Evolutionary conservation across 1,140 invertebrate species (phyloP).

Genomic region (Helicoverpa zea): DNA sequence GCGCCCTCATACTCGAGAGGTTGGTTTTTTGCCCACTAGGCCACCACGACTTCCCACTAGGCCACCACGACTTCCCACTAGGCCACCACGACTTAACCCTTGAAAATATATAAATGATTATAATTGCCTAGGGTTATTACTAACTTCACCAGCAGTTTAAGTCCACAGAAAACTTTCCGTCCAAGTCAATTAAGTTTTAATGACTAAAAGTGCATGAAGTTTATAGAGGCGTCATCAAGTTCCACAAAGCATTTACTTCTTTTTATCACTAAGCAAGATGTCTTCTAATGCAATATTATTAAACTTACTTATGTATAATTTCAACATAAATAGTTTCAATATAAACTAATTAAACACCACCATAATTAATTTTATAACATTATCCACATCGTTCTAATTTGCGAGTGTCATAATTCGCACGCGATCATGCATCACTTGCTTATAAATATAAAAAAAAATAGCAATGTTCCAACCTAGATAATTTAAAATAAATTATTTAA

Average conservation of each 20-base stretch:
- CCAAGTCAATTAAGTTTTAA: background rate
- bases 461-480: background rate
- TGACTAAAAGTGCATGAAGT: background rate
- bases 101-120: too few relatives aligned
- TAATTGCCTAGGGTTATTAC: too few relatives aligned
- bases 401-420: slow-evolving; percentile 10
- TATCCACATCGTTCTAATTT: slow-evolving; percentile 7
- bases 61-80: too few relatives aligned
- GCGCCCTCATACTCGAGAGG: too few relatives aligned
- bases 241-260: background rate
- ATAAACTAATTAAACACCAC: background rate
- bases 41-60: too few relatives aligned
- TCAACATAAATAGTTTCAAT: background rate
- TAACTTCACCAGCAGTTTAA: background rate
- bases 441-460: slow-evolving; percentile 9
- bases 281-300: too few relatives aligned
- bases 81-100: too few relatives aligned
- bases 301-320: too few relatives aligned
- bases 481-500: background rate
- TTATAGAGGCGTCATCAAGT: background rate
- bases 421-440: slow-evolving; percentile 1
- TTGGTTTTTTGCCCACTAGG: too few relatives aligned
- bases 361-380: slow-evolving; percentile 8
- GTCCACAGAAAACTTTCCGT: background rate
- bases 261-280: background rate